Evolutionary conservation across 2,888 invertebrate genomes (phyloP), one percentile per base, ranked within the genome.

Genomic region (Tenthredo mesomela): DNA sequence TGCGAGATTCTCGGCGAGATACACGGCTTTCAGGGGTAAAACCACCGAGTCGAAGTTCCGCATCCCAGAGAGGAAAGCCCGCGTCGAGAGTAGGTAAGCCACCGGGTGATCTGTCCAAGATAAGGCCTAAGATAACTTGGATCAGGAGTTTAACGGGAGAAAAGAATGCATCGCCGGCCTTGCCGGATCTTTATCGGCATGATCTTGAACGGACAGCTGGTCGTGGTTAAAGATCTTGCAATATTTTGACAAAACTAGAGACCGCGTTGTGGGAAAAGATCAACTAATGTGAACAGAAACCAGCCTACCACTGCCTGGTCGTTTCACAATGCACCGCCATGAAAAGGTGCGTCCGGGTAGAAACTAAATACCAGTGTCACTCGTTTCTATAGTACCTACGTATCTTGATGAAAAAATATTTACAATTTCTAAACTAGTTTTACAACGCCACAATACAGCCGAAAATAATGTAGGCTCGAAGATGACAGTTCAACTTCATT

Each of bases 181-280:
- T 80, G 37, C 65, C 43, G 21, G 84, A 84, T 84, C 47, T 29
- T 65, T 84, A 84, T 84, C 84, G 10, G n/a, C n/a, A n/a, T n/a
- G n/a, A n/a, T n/a, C n/a, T n/a, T n/a, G n/a, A 7, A 21, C 25
- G 50, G 78, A 84, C 84, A 84, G 84, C 84, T 84, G 84, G 75
- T 7, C 15, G 47, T 61, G 80, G 77, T 67, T 78, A 80, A 61
- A 58, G 80, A 80, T 80, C 80, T 80, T 80, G 84, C 50, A 78
- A 78, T 84, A 84, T 84, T 84, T 84, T 84, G 84, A 84, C 84
- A 84, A 75, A 78, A 84, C 77, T 29, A 21, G 40, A 65, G 70
- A 43, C 84, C 84, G 33, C 84, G 58, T 77, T 84, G 80, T 80
- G 80, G 80, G 80, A 80, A 80, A 80, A 61, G 61, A 80, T 80